Base-by-base conservation (phyloP, 2,888 invertebrate species). In the Oscheius sp. region DNA sequence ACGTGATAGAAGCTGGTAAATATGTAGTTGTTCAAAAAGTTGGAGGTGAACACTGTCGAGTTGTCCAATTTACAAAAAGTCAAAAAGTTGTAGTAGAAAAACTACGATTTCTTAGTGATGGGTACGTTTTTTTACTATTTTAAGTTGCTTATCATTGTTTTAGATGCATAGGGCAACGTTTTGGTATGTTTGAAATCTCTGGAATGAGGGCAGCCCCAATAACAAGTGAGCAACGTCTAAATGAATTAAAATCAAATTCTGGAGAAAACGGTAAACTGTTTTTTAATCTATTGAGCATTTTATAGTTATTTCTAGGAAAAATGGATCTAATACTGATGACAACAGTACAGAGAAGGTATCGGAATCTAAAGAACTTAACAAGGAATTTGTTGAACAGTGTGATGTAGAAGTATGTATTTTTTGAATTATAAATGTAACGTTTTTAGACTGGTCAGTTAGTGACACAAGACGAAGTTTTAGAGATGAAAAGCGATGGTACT, bases 181-280 rank as follows among this genome's bases (percentile, higher is more conserved):
- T 72, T 59, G 83, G 83, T 2, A 69, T 83, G n/a, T 83, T 83
- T 71, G 80, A 81, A 44, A 76, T 83, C 12, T 69, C 67, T 12
- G 54, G 49, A 22, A 71, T 65, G 20, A 67, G 70, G 28, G 62
- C 62, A 1, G 30, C 62, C 4, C 49, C 62, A 1, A 54, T 54
- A 33, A 22, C 54, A 3, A 17, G 33, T 9, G 54, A 33, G 9
- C n/a, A 54, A 33, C 54, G 33, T 33, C 32, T 54, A 9, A 24
- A 54, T 5, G 54, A 54, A 33, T 20, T 54, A n/a, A 32, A 36
- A 22, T 5, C 32, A 17, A 54, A 28, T 20, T 62, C 24, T 22
- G 32, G 47, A 47, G 47, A 28, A 20, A 24, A 20, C 9, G 14
- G 59, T 41, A 14, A 2, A 28, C 22, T 20, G n/a, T n/a, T 5